Evolutionary conservation across 2,113 vertebrate genomes (phyloP).

Genomic region (Melanocharis versteri): DNA sequence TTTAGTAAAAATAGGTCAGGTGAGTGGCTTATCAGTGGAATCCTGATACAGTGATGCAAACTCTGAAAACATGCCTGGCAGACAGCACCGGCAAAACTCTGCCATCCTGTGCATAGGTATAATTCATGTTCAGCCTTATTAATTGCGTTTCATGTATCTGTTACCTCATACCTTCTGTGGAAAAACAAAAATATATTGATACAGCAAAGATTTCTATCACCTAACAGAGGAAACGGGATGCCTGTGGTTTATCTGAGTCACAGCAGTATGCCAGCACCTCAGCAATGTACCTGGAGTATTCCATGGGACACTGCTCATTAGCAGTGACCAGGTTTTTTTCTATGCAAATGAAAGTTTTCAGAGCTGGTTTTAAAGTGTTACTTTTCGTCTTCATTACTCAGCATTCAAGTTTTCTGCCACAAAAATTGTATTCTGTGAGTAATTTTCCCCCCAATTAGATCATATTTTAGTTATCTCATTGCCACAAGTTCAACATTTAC

Average conservation of each 20-base stretch:
- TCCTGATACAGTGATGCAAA: background rate
- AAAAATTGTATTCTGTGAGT: background rate
- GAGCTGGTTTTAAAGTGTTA: background rate
- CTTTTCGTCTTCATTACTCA: background rate
- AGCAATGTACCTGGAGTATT: background rate
- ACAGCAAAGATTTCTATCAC: background rate
- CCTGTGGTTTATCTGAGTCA: background rate
- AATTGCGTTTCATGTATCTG: background rate
- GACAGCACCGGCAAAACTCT: background rate
- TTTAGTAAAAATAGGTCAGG: background rate
- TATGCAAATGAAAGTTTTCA: background rate
- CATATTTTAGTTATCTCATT: background rate
- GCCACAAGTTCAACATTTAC: background rate
- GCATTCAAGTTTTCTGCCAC: background rate
- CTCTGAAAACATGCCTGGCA: background rate
- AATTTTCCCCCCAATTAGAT: background rate
- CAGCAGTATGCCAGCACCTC: background rate
- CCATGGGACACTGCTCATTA: no score
- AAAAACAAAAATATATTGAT: background rate
- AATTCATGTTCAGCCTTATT: background rate
- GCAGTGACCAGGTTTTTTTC: background rate
- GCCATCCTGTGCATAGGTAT: background rate
- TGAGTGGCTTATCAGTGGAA: background rate
- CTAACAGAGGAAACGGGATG: background rate
- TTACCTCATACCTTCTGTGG: background rate